Conservation (phyloP, 2,797 vertebrate species). For the Microctenopoma stevenorrisi region DNA sequence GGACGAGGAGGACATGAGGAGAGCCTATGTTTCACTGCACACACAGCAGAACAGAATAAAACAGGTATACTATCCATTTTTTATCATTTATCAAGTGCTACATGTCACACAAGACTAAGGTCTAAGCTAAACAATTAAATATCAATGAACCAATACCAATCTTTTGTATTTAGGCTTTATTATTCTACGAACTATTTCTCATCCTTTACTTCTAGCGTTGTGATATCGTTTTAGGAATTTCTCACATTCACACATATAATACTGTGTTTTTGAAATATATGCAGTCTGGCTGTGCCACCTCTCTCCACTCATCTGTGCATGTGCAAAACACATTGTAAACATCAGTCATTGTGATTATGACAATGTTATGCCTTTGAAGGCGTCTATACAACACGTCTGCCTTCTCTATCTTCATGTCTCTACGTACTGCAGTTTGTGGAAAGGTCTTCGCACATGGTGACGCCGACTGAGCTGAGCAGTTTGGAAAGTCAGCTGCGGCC, state of each 20-base stretch:
- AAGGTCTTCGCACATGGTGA: conserved; percentile 15
- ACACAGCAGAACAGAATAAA: conserved; percentile 23
- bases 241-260: neutral
- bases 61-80: conserved; percentile 61
- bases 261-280: neutral
- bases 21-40: conserved; percentile 32
- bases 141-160: too few relatives aligned
- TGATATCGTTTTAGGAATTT: neutral
- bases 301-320: conserved; percentile 5
- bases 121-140: too few relatives aligned
- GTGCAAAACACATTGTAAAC: neutral
- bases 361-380: neutral
- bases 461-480: conserved; percentile 28
- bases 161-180: conserved; percentile 4
- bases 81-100: conserved; percentile 35
- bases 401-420: conserved; percentile 9
- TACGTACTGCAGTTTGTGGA: conserved; percentile 2
- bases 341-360: neutral
- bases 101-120: too few relatives aligned
- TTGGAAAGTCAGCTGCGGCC: conserved; percentile 38
- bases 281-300: neutral
- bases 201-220: neutral
- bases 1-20: conserved; percentile 1
- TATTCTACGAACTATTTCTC: neutral
- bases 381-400: neutral